Percentiles rank a stretch among this genome's conserved stretches.
Conservation (phyloP, 2,797 vertebrate genomes). For the Hapalemur alaotrensis region DNA sequence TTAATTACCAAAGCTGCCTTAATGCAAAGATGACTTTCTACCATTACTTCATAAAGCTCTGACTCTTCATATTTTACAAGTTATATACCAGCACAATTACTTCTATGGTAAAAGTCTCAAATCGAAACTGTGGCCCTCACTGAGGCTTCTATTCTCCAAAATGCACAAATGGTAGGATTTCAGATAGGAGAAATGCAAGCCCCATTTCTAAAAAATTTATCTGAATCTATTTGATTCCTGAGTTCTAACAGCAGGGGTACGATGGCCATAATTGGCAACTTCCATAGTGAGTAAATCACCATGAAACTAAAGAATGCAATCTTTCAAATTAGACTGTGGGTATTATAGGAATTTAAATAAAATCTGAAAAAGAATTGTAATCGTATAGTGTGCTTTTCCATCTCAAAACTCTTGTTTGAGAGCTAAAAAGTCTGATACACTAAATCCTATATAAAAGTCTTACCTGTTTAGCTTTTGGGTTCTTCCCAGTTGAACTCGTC, state of each 20-base stretch:
- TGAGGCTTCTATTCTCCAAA: not conserved
- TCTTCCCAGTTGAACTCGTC: slow-evolving; percentile 71
- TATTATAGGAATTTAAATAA: not conserved
- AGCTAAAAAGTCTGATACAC: not conserved
- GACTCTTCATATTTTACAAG: not conserved
- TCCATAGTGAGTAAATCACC: not conserved
- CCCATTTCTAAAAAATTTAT: not conserved
- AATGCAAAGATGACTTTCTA: too few relatives aligned
- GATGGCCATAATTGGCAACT: not conserved
- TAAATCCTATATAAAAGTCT: not conserved
- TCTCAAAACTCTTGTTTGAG: not conserved
- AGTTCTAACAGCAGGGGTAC: not conserved
- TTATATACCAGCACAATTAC: not conserved
- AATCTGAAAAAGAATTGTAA: not conserved
- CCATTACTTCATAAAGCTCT: not conserved
- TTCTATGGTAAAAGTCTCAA: not conserved
- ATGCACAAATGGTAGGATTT: not conserved
- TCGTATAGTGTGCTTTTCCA: not conserved
- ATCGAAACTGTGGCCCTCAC: not conserved
- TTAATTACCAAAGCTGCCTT: not conserved
- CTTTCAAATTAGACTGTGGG: not conserved
- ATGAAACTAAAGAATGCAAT: not conserved
- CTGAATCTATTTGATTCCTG: not conserved
- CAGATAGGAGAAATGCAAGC: not conserved
- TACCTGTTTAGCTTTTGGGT: slow-evolving; percentile 80